These are phyloP conservation scores for Agrypnus murinus DNA, from an alignment of 2,888 invertebrate genomes.

Conservation along the genomic window DNA sequence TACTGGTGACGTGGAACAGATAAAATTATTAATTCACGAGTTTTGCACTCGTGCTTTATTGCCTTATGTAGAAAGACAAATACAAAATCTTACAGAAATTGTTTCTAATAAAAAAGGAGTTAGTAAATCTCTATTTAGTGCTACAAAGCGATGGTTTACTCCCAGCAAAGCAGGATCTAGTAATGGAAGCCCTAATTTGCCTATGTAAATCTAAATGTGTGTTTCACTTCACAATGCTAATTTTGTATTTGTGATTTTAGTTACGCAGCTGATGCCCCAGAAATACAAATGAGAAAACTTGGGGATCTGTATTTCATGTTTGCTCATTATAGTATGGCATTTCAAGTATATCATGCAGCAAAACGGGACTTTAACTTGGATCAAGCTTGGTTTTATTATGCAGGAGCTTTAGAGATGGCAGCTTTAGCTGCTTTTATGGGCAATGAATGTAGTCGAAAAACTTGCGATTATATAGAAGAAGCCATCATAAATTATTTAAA, in stretches of 20 bases:
- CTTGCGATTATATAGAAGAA: constrained; percentile 94
- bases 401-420: constrained; percentile 98
- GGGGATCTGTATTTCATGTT: constrained; percentile 98
- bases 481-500: constrained; percentile 93
- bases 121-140: constrained; percentile 93
- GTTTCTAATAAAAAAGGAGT: constrained; percentile 93
- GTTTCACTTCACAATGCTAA: too few relatives aligned
- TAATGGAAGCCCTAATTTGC: constrained; percentile 83
- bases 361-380: constrained; percentile 98
- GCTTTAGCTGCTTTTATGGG: constrained; percentile 93
- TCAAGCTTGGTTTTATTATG: constrained; percentile 97
- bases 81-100: constrained; percentile 85
- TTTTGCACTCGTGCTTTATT: constrained; percentile 90
- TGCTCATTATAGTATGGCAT: constrained; percentile 93
- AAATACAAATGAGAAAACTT: constrained; percentile 92
- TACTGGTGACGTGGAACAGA: constrained; percentile 87
- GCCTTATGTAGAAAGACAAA: constrained; percentile 94
- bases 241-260: constrained; percentile 72
- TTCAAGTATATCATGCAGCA: constrained; percentile 95
- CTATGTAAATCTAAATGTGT: constrained; percentile 80
- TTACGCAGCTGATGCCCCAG: constrained; percentile 88
- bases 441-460: constrained; percentile 84
- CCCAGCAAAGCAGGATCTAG: constrained; percentile 88
- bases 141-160: constrained; percentile 96
- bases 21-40: constrained; percentile 89